These are phyloP conservation scores for Haemorhous mexicanus DNA, from an alignment of 2,113 vertebrate genomes.

Conservation along the genomic window DNA sequence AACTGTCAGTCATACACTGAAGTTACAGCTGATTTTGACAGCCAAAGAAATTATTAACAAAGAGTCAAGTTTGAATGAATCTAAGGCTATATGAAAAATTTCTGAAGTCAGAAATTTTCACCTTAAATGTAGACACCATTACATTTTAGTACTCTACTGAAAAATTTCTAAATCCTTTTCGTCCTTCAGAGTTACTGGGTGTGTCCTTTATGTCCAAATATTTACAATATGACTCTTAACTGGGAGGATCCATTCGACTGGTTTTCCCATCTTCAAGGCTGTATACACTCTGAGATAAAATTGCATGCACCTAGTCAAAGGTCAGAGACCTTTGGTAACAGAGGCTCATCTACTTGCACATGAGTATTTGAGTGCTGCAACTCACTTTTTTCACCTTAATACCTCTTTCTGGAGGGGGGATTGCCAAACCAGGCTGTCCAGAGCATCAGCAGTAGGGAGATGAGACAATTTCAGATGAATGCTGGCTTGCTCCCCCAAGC, in stretches of 20 bases:
- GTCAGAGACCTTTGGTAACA: background rate
- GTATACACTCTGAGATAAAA: background rate
- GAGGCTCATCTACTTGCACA: background rate
- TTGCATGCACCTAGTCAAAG: background rate
- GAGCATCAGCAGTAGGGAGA: background rate
- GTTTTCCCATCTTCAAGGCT: background rate
- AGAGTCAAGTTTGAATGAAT: background rate
- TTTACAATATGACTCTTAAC: background rate
- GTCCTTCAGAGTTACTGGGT: background rate
- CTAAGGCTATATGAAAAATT: background rate
- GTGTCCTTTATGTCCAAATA: background rate
- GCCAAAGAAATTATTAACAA: background rate
- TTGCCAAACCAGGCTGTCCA: background rate
- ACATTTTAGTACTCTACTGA: background rate
- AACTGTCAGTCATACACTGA: background rate
- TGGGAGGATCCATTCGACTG: background rate
- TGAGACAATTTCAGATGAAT: slow-evolving; percentile 12
- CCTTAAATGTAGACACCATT: background rate
- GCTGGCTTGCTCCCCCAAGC: background rate
- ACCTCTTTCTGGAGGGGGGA: background rate
- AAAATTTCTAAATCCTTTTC: background rate
- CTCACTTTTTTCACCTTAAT: background rate
- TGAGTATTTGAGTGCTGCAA: background rate
- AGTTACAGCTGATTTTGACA: background rate
- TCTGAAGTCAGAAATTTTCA: background rate